These are phyloP conservation scores for Strigamia transsilvanica DNA, from an alignment of 2,888 invertebrate species.

Conservation along the genomic window DNA sequence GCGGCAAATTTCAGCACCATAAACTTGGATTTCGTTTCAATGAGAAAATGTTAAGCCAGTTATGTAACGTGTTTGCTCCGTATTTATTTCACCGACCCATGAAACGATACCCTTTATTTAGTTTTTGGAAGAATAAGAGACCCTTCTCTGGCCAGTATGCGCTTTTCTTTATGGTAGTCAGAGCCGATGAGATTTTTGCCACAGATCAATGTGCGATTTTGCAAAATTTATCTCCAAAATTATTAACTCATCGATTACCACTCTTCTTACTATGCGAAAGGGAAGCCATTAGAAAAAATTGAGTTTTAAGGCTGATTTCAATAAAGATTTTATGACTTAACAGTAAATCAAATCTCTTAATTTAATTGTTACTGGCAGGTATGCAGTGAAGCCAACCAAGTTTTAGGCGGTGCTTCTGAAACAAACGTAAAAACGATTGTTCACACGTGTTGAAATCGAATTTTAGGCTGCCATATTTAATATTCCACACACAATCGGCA, in stretches of 20 bases:
- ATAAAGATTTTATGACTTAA: not conserved
- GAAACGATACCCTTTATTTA: not conserved
- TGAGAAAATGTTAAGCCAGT: not conserved
- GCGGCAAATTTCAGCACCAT: not conserved
- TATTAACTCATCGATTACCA: slow-evolving; percentile 5
- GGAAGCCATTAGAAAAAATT: not conserved
- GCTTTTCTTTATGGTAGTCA: not conserved
- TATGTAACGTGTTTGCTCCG: not conserved
- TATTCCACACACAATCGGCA: not conserved
- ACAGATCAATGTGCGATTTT: slow-evolving; percentile 12
- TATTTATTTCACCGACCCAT: not conserved
- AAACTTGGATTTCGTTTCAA: slow-evolving; percentile 6
- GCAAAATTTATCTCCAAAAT: slow-evolving; percentile 4
- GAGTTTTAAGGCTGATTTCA: not conserved
- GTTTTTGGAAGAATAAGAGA: not conserved
- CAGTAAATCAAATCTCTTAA: not conserved
- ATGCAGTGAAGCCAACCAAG: not conserved
- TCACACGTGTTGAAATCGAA: not conserved
- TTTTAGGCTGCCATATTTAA: not conserved
- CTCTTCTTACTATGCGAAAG: not conserved
- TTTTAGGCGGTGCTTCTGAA: not conserved
- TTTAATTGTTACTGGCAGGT: not conserved
- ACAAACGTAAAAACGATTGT: not conserved
- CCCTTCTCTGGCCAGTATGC: not conserved
- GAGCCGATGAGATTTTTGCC: not conserved